Conservation (phyloP, 2,113 vertebrate genomes). For the Sula dactylatra region DNA sequence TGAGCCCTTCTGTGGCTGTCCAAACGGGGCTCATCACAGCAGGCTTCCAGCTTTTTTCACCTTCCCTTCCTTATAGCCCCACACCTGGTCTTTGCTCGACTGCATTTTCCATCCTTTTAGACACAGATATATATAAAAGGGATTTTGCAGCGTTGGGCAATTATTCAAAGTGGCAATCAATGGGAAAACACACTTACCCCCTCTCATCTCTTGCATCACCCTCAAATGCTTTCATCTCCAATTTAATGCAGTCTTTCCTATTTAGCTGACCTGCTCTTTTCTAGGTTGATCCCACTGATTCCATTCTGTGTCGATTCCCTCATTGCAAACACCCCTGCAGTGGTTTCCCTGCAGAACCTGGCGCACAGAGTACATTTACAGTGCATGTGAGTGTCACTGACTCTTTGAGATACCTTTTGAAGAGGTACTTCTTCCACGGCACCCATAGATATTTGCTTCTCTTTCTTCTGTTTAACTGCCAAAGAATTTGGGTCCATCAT, state of each 20-base stretch:
- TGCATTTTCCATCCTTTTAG: not conserved
- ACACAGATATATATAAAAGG: not conserved
- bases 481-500: not conserved
- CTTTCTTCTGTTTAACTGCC: not conserved
- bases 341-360: not conserved
- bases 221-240: not conserved
- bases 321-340: not conserved
- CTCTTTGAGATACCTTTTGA: not conserved
- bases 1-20: not conserved
- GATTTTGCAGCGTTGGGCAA: not conserved
- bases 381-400: not conserved
- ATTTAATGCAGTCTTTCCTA: not conserved
- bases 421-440: not conserved
- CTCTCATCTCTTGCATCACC: too few species aligned
- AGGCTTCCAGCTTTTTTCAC: not conserved
- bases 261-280: not conserved
- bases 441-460: not conserved
- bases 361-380: not conserved
- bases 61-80: not conserved
- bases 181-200: not conserved
- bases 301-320: rapidly evolving
- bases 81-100: not conserved
- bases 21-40: not conserved
- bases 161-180: not conserved
- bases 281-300: not conserved